phyloP scores from a whole-genome alignment of 1,140 invertebrate genomes.

The Dufourea novaeangliae region DNA sequence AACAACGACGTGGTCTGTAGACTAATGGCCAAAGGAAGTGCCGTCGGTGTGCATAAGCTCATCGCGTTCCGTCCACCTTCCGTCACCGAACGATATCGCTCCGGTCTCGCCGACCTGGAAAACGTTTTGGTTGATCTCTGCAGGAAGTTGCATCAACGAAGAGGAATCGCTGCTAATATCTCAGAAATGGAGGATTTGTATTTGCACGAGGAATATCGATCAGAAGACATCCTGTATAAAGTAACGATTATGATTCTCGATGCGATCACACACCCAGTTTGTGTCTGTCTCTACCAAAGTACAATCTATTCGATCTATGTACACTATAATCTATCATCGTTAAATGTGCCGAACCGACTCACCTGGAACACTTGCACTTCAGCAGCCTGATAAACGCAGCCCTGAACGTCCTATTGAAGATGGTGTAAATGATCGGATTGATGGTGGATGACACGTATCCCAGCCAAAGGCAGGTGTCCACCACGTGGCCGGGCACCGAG shows the following conservation, averaged over 20 bases:
- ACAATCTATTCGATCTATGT: no score
- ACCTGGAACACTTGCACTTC: slow-evolving; percentile 89
- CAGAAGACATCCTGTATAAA: no score
- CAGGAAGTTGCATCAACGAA: slow-evolving; percentile 10
- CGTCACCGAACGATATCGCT: slow-evolving; percentile 84
- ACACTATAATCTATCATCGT: no score
- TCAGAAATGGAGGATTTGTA: no score
- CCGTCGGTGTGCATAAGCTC: slow-evolving; percentile 83
- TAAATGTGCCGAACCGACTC: no score
- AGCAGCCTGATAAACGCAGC: slow-evolving; percentile 91
- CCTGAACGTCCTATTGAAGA: slow-evolving; percentile 94
- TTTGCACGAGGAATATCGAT: no score
- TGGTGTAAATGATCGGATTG: slow-evolving; percentile 93
- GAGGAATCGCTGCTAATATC: no score
- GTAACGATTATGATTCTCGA: no score
- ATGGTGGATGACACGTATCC: slow-evolving; percentile 94
- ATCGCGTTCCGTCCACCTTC: slow-evolving; percentile 82
- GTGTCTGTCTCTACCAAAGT: no score
- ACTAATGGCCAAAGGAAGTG: slow-evolving; percentile 84
- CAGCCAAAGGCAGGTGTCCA: slow-evolving; percentile 91
- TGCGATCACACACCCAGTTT: no score
- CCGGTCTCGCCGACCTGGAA: slow-evolving; percentile 83
- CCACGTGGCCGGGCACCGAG: slow-evolving; percentile 87
- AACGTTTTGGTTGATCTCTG: slow-evolving; percentile 2
- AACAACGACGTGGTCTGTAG: slow-evolving; percentile 84